Base-by-base conservation (phyloP, 2,888 invertebrate genomes). In the Cephalotes varians region DNA sequence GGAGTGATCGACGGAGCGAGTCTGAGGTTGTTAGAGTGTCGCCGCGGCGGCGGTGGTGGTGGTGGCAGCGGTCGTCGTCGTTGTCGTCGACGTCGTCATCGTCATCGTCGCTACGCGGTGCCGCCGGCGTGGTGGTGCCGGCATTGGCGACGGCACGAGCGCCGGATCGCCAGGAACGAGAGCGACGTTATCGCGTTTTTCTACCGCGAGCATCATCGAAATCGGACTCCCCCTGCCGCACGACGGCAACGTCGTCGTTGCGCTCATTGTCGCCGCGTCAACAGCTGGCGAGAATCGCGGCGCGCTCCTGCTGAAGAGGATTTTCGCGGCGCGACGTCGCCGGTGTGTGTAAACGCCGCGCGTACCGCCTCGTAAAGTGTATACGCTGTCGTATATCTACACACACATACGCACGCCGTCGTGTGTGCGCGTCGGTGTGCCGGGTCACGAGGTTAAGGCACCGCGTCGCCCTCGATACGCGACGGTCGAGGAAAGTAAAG, bases 91-190 rank as follows among this genome's bases (percentile, higher is more conserved):
- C 74, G 81, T 49, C n/a, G n/a, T 62, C 81, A 56, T 67, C 81
- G 44, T 44, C 67, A 10, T 79, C 79, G 84, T 85, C 86, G 85
- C 81, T 86, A 83, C 84, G 82, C 65, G 85, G 92, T 88, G 51
- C n/a, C 51, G 51, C n/a, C 51, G 92, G 90, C 88, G 90, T 89
- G 87, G 86, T 85, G 73, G 86, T 85, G 88, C 91, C 91, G 90
- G 89, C 85, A 90, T 87, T 89, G 89, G 88, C 89, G 88, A 90
- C 89, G 89, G 90, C 88, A 88, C 90, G 88, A 85, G 86, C 88
- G 88, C 88, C 86, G 86, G 86, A 87, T 83, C 88, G 86, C 74
- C 88, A 64, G 58, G 81, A 86, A 65, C 83, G 87, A 86, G 86
- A 81, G 82, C 83, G 85, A 65, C 85, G 85, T 74, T 87, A 85